Percentiles rank a stretch among this genome's conserved stretches.
Conservation (phyloP, 2,797 vertebrate genomes). For the Oryzias dopingdopingensis region DNA sequence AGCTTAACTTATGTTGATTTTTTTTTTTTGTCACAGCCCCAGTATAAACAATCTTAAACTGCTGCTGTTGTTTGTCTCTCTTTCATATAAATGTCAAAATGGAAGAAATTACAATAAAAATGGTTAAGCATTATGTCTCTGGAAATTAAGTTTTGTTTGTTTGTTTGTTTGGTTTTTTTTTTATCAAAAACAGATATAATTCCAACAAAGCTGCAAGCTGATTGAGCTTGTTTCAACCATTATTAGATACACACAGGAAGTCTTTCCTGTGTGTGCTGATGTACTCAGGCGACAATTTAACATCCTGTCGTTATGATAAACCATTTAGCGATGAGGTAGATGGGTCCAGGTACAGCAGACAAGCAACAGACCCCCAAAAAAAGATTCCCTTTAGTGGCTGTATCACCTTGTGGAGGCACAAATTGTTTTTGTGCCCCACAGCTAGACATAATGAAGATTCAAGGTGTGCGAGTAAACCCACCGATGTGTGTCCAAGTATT, state of each 20-base stretch:
- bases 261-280: slow-evolving; percentile 12
- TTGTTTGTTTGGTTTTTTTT: not conserved
- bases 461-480: slow-evolving; percentile 39
- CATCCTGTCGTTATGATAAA: slow-evolving; percentile 51
- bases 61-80: too few species aligned
- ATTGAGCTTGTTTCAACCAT: slow-evolving; percentile 29
- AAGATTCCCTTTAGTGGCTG: slow-evolving; percentile 64
- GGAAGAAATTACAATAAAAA: not conserved
- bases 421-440: slow-evolving; percentile 71
- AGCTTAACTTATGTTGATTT: too few species aligned
- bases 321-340: slow-evolving; percentile 51
- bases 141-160: not conserved
- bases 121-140: not conserved
- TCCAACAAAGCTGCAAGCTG: slow-evolving; percentile 22
- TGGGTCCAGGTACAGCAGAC: slow-evolving; percentile 40
- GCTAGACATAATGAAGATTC: slow-evolving; percentile 73
- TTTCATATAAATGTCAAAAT: too few species aligned
- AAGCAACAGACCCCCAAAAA: slow-evolving; percentile 27
- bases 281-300: slow-evolving; percentile 33
- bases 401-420: slow-evolving; percentile 69
- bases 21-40: too few species aligned
- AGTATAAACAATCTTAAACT: too few species aligned
- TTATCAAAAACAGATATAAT: slow-evolving; percentile 18
- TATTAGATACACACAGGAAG: not conserved
- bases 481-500: slow-evolving; percentile 44